Percentiles rank a stretch among this genome's conserved stretches.
Conservation (phyloP, 53 echinoderm and acorn worm genomes). For the Apostichopus leukothele region DNA sequence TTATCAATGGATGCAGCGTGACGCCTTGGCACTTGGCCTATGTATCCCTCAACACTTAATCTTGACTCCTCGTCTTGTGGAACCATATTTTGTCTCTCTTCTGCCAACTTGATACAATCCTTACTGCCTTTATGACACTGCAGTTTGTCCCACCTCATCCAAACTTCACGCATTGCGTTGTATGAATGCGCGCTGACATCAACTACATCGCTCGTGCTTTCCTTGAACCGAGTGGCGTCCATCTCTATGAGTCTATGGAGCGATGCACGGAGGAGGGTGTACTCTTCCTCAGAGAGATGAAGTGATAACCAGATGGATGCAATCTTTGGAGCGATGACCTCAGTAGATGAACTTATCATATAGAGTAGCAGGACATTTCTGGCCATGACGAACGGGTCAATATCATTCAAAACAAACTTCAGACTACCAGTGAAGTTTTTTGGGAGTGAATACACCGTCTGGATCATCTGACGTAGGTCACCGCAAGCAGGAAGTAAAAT, state of each 20-base stretch:
- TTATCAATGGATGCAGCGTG: constrained; percentile 20
- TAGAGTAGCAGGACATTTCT: constrained; percentile 17
- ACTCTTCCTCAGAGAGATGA: neutral
- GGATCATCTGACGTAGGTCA: constrained; percentile 22
- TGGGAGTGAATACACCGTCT: constrained; percentile 1
- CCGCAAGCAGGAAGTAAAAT: constrained; percentile 17
- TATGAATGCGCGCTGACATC: neutral
- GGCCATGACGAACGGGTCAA: constrained; percentile 24
- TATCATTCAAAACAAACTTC: constrained; percentile 5
- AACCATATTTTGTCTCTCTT: constrained; percentile 10
- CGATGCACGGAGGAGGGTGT: neutral
- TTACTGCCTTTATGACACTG: neutral
- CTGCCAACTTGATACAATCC: neutral
- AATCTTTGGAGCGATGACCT: neutral
- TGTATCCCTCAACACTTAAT: neutral
- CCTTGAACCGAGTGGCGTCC: neutral
- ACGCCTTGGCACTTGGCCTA: neutral
- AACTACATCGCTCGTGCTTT: neutral
- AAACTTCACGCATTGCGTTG: neutral
- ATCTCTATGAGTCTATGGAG: neutral
- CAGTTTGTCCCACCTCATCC: constrained; percentile 14
- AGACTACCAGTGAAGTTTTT: neutral
- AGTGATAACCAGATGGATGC: constrained; percentile 21
- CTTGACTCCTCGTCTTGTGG: neutral
- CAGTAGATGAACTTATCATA: constrained; percentile 1